Percentiles rank a stretch among this genome's conserved stretches.
phyloP scores from a whole-genome alignment of 2,888 invertebrate genomes.

The Epistrophe grossulariae region DNA sequence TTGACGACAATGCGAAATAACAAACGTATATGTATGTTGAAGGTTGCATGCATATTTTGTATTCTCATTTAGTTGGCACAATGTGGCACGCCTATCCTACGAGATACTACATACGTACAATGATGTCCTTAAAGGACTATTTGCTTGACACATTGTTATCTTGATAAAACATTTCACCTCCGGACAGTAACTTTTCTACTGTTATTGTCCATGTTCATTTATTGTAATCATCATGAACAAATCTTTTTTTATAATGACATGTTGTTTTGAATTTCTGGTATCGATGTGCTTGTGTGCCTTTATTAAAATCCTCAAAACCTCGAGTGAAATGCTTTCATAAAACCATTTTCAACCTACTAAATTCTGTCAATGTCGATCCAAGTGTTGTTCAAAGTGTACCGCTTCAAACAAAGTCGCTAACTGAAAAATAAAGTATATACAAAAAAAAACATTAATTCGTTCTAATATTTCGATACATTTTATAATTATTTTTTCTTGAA shows the following conservation, averaged over 20 bases:
- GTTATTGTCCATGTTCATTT: conserved; percentile 10
- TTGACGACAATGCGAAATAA: conserved; percentile 21
- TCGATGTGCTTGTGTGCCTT: not conserved
- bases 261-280: conserved; percentile 31
- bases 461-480: not conserved
- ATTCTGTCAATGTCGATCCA: conserved; percentile 25
- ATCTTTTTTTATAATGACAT: conserved; percentile 46
- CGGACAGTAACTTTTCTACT: conserved; percentile 20
- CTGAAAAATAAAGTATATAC: not conserved
- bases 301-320: conserved; percentile 9
- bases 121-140: conserved; percentile 40
- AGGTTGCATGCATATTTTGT: not conserved
- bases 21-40: too few relatives aligned
- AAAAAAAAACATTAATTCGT: not conserved
- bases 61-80: not conserved
- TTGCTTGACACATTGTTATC: conserved; percentile 53
- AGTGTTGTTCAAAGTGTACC: conserved; percentile 28
- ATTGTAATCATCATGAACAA: conserved; percentile 18
- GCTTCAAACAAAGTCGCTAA: not conserved
- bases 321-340: conserved; percentile 33
- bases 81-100: not conserved
- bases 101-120: not conserved
- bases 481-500: not conserved
- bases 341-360: conserved; percentile 8
- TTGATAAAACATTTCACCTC: conserved; percentile 46